These are phyloP conservation scores for Donacobius atricapilla DNA, from an alignment of 2,113 vertebrate species.

Conservation along the genomic window DNA sequence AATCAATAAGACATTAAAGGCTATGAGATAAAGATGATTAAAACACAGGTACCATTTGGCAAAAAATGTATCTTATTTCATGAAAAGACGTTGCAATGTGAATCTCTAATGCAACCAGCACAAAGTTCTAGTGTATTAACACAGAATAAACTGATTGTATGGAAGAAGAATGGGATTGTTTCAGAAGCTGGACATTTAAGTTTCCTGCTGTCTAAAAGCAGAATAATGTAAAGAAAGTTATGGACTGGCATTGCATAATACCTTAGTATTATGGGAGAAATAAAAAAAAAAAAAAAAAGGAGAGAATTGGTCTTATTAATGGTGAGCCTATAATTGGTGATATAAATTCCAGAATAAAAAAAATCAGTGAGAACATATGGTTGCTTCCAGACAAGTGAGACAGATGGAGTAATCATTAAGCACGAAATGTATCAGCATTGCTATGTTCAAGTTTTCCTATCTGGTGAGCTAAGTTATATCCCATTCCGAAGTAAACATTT, in stretches of 20 bases:
- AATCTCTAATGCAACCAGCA: background rate
- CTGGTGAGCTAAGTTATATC: background rate
- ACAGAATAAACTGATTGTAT: background rate
- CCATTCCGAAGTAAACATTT: background rate
- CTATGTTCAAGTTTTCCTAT: background rate
- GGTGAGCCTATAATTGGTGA: background rate
- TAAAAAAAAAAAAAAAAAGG: fast-evolving
- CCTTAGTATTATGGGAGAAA: background rate
- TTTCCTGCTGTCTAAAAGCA: background rate
- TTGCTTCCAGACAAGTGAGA: background rate
- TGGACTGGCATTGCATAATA: background rate
- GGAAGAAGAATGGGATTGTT: background rate
- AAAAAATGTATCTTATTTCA: background rate
- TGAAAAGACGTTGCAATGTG: background rate
- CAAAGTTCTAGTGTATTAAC: background rate
- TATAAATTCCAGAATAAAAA: background rate
- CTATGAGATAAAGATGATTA: background rate
- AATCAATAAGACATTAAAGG: background rate
- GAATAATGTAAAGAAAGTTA: background rate
- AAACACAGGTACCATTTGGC: background rate
- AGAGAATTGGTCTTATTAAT: background rate
- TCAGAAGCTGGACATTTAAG: background rate
- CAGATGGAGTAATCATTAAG: background rate
- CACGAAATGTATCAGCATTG: background rate
- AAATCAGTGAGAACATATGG: background rate